Conservation (phyloP, 2,888 invertebrate genomes). For the Brachypalpus laphriformis region DNA sequence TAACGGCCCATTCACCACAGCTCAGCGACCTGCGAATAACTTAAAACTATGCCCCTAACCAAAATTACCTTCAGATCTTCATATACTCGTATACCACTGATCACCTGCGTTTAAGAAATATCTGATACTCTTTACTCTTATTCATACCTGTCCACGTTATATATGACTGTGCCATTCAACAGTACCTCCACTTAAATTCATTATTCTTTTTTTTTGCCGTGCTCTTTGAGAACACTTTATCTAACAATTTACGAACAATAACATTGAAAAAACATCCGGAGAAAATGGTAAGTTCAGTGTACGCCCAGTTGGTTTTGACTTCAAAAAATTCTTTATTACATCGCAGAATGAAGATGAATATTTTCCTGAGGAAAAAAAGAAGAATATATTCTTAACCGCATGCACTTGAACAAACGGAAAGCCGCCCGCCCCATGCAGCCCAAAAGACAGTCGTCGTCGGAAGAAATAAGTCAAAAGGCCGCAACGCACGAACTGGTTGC, state of each 20-base stretch:
- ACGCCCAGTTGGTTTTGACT: conserved; percentile 23
- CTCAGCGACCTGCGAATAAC: no score
- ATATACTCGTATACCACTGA: no score
- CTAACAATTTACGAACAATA: conserved; percentile 45
- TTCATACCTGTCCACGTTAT: neutral
- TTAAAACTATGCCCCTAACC: no score
- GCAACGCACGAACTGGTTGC: conserved; percentile 71
- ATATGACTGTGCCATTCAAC: neutral
- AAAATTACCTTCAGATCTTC: no score
- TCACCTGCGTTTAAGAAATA: no score
- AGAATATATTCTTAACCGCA: conserved; percentile 24
- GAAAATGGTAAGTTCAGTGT: conserved; percentile 9
- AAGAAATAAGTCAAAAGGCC: conserved; percentile 70
- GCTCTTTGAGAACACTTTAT: neutral
- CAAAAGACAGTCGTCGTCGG: conserved; percentile 58
- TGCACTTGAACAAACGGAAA: conserved; percentile 69
- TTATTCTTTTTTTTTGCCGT: neutral
- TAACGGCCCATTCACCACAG: no score
- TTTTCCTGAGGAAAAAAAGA: neutral
- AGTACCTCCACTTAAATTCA: conserved; percentile 13
- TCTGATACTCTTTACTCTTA: neutral
- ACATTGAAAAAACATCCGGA: conserved; percentile 45
- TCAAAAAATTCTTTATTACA: neutral
- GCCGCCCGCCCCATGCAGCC: conserved; percentile 36
- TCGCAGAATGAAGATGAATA: conserved; percentile 20